Conservation (phyloP, 2,888 invertebrate genomes). For the Tetrapedia diversipes region DNA sequence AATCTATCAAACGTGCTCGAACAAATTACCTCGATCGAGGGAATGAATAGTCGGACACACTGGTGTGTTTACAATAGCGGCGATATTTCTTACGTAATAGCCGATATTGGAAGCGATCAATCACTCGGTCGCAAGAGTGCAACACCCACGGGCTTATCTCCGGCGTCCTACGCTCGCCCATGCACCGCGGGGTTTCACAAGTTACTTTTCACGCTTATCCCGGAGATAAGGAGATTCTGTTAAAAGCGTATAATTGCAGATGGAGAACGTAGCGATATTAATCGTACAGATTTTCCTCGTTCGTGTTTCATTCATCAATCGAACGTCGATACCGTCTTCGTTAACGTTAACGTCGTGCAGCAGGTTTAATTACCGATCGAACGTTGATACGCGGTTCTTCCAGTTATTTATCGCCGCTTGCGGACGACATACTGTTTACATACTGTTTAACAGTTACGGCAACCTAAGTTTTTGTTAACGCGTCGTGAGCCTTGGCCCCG, state of each 20-base stretch:
- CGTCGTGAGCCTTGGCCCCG: no score
- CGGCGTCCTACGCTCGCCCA: conserved; percentile 29
- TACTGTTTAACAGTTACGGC: no score
- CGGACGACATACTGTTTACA: no score
- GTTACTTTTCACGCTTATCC: conserved; percentile 10
- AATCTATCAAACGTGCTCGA: neutral
- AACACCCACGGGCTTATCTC: conserved; percentile 23
- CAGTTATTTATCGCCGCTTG: no score
- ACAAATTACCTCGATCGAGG: conserved; percentile 10
- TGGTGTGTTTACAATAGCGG: conserved; percentile 22
- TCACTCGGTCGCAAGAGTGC: conserved; percentile 7
- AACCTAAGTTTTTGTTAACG: no score
- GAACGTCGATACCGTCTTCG: no score
- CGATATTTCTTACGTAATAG: conserved; percentile 14
- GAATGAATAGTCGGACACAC: neutral
- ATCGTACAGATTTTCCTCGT: neutral
- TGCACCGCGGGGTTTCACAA: neutral
- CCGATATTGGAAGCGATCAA: conserved; percentile 26
- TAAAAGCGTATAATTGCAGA: conserved; percentile 1
- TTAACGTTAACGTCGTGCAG: no score
- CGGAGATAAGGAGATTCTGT: conserved; percentile 23
- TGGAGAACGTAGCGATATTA: neutral
- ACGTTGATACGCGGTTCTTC: no score
- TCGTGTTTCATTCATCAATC: neutral
- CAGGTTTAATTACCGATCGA: no score